Evolutionary conservation across 2,797 vertebrate species (phyloP).

Genomic region (Eutrigla gurnardus): DNA sequence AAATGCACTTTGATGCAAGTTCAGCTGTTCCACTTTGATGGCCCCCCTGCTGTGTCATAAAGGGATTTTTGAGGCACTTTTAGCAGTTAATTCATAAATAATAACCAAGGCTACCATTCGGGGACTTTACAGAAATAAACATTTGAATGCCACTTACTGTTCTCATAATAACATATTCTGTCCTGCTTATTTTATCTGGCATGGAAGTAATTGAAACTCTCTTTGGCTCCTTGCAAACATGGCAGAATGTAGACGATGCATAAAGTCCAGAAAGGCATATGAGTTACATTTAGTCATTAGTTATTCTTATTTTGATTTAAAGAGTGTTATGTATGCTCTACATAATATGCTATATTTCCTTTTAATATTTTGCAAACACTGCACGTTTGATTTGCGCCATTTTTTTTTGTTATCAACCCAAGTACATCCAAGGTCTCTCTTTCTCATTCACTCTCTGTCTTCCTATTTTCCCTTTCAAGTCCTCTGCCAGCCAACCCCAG

Average conservation of each 20-base stretch:
- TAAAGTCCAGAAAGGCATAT: slow-evolving; percentile 14
- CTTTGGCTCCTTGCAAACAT: neutral
- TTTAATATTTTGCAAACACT: slow-evolving; percentile 2
- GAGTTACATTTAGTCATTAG: slow-evolving; percentile 3
- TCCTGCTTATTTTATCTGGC: slow-evolving; percentile 38
- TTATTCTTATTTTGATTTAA: slow-evolving; percentile 17
- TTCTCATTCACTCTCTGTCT: slow-evolving; percentile 21
- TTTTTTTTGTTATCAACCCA: neutral
- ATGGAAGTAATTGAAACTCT: slow-evolving; percentile 19
- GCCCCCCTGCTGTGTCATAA: slow-evolving; percentile 35
- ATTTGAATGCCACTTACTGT: slow-evolving; percentile 44
- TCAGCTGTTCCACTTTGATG: slow-evolving; percentile 42
- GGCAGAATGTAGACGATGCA: neutral
- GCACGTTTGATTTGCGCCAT: slow-evolving; percentile 10
- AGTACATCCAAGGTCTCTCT: slow-evolving; percentile 24
- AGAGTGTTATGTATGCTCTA: neutral
- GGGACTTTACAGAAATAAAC: slow-evolving; percentile 52
- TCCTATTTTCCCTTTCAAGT: slow-evolving; percentile 25
- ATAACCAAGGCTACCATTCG: slow-evolving; percentile 31
- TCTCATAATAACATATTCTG: slow-evolving; percentile 44
- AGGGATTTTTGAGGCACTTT: slow-evolving; percentile 47
- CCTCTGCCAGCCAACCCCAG: slow-evolving; percentile 24
- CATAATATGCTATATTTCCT: neutral
- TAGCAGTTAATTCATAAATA: slow-evolving; percentile 64
- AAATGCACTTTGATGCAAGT: slow-evolving; percentile 42